phyloP scores from a whole-genome alignment of 2,888 invertebrate genomes.

The Eulithis testata region DNA sequence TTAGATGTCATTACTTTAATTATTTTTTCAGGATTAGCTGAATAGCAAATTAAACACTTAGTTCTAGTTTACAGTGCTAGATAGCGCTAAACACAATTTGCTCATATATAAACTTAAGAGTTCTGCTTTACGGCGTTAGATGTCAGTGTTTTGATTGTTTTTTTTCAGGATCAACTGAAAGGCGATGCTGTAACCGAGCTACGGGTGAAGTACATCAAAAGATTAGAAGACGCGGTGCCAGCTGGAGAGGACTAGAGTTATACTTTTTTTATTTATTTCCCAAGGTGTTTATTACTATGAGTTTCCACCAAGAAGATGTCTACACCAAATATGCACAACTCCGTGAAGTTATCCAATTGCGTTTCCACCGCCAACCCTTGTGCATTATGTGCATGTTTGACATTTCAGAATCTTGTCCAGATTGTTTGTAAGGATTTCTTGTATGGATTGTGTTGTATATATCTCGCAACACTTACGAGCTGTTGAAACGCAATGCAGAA shows the following conservation, averaged over 20 bases:
- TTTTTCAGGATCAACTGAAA: slow-evolving; percentile 94
- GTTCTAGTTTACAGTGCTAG: neutral
- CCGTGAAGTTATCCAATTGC: too few species aligned
- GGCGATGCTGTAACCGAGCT: slow-evolving; percentile 97
- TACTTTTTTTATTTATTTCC: slow-evolving; percentile 8
- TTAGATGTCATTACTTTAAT: slow-evolving; percentile 17
- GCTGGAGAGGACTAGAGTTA: slow-evolving; percentile 97
- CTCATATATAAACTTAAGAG: neutral
- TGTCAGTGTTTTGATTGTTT: slow-evolving; percentile 8
- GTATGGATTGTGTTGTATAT: too few species aligned
- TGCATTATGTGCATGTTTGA: too few species aligned
- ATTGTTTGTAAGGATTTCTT: too few species aligned
- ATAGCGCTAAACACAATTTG: neutral
- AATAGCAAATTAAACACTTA: slow-evolving; percentile 82
- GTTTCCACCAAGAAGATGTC: too few species aligned
- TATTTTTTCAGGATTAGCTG: slow-evolving; percentile 90
- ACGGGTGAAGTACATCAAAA: slow-evolving; percentile 96
- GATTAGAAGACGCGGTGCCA: slow-evolving; percentile 98
- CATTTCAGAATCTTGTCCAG: too few species aligned
- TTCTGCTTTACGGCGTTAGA: slow-evolving; percentile 3
- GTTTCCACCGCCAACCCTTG: too few species aligned
- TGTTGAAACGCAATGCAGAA: too few species aligned
- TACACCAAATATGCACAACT: too few species aligned
- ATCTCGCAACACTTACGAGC: too few species aligned
- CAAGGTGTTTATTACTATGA: neutral